Evolutionary conservation across 1,140 invertebrate species (phyloP).

Genomic region (Drosophila athabasca): DNA sequence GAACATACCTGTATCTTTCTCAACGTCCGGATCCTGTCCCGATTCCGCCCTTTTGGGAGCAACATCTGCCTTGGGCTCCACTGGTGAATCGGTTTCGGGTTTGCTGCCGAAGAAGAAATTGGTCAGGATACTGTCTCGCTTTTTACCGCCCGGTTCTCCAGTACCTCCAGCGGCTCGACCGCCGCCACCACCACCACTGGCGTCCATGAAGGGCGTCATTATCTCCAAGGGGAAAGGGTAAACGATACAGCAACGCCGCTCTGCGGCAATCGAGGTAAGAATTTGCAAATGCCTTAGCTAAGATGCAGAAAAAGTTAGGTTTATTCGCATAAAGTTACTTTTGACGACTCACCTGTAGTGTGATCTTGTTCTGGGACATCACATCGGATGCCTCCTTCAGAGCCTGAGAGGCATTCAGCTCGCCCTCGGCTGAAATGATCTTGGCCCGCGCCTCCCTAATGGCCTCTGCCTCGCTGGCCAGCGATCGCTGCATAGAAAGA

Average conservation of each 20-base stretch:
- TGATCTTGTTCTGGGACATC: constrained; percentile 93
- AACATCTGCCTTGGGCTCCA: neutral
- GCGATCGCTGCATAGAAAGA: constrained; percentile 90
- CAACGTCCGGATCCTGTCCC: no score
- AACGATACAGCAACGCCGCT: constrained; percentile 98
- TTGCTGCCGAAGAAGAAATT: constrained; percentile 11
- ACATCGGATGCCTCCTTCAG: constrained; percentile 96
- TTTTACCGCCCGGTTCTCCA: neutral
- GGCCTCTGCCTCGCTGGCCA: constrained; percentile 94
- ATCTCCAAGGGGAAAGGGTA: constrained; percentile 96
- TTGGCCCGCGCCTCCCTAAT: constrained; percentile 88
- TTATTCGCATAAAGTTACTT: neutral
- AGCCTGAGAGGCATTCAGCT: constrained; percentile 94
- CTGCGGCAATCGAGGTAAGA: constrained; percentile 95
- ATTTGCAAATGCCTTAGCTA: constrained; percentile 87
- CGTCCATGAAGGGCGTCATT: constrained; percentile 40
- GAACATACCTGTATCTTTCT: no score
- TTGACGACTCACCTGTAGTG: constrained; percentile 88
- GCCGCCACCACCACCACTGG: neutral
- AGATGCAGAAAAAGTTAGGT: neutral
- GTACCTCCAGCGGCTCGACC: constrained; percentile 6
- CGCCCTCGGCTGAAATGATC: constrained; percentile 92
- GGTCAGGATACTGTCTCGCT: neutral
- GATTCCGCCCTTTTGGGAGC: no score
- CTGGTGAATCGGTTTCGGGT: neutral